phyloP scores from a whole-genome alignment of 2,797 vertebrate species.

The Aselliscus stoliczkanus region DNA sequence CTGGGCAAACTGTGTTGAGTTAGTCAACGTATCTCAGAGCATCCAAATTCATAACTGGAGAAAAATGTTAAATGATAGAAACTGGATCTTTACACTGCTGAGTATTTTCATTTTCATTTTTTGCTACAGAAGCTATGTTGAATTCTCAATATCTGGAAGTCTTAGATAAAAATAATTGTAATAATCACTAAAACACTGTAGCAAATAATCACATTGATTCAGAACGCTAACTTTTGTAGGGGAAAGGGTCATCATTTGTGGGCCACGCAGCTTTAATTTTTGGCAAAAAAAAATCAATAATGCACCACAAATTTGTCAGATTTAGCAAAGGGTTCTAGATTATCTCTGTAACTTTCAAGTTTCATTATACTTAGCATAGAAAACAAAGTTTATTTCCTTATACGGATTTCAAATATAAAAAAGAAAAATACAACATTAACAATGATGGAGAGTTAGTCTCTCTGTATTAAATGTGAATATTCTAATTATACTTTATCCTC shows the following conservation, averaged over 20 bases:
- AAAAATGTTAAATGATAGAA: not conserved
- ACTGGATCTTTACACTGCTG: not conserved
- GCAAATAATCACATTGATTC: not conserved
- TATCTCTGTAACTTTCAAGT: not conserved
- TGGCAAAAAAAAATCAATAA: not conserved
- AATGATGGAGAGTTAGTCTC: not conserved
- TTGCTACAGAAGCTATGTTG: not conserved
- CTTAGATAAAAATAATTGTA: not conserved
- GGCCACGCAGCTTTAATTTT: not conserved
- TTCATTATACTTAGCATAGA: not conserved
- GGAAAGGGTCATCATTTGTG: fast-evolving
- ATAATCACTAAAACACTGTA: not conserved
- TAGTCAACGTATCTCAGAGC: not conserved
- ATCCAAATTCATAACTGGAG: not conserved
- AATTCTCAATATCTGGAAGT: not conserved
- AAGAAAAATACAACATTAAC: not conserved
- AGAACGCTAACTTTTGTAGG: not conserved
- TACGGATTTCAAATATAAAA: not conserved
- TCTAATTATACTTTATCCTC: not conserved
- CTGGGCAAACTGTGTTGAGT: not conserved
- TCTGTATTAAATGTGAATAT: not conserved
- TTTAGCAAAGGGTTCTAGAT: not conserved
- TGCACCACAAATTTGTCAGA: not conserved
- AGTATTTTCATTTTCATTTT: not conserved
- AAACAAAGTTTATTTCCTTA: not conserved